Evolutionary conservation across 2,797 vertebrate species (phyloP), one percentile per base, ranked within the genome.

Genomic region (Cuniculus paca): DNA sequence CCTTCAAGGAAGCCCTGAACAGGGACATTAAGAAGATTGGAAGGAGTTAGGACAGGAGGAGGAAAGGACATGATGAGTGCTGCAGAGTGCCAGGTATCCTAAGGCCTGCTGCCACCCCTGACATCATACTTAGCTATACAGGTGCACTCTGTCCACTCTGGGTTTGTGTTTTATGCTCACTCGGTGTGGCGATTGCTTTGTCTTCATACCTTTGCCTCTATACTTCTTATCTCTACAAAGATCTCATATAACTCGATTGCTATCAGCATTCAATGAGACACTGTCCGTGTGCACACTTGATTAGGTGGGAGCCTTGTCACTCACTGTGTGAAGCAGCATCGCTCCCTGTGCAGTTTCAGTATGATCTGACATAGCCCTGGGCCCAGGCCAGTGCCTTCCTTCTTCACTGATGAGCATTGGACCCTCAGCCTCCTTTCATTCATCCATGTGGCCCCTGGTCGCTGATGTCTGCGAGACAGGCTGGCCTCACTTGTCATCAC

Each of bases 221-320:
- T 48, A 45, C 54, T 45, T 63, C 58, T 90, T 58, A 48, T 80
- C 52, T 95, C 68, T 82, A 13, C 6, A 16, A 2, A 70, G 90
- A 78, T 70, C 42, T 70, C 10, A 11, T 20, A 65, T 61, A 60
- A 87, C 5, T 1, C 45, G 60, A 36, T 13, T 79, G 52, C 58
- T 58, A 45, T 20, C 28, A 31, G 60, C 36, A 93, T 90, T 94
- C 78, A 81, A 39, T 95, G 90, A 94, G 87, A 54, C 61, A 16
- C 58, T 78, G 70, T 45, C 42, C 31, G 2, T 17, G 22, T 19
- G 56, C 50, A 70, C 4, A 26, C 19, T 50, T 79, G 19, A 17
- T 74, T 42, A 63, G 13, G 70, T 84, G 63, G 77, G 94, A 82
- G n/a, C 42, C 48, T 93, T 52, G 2, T 24, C 22, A 4, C 13